A percentile compares a stretch with the other conserved stretches of the same genome.
These are phyloP conservation scores for Pomatostomus ruficeps DNA, from an alignment of 2,113 vertebrate genomes.

Conservation along the genomic window DNA sequence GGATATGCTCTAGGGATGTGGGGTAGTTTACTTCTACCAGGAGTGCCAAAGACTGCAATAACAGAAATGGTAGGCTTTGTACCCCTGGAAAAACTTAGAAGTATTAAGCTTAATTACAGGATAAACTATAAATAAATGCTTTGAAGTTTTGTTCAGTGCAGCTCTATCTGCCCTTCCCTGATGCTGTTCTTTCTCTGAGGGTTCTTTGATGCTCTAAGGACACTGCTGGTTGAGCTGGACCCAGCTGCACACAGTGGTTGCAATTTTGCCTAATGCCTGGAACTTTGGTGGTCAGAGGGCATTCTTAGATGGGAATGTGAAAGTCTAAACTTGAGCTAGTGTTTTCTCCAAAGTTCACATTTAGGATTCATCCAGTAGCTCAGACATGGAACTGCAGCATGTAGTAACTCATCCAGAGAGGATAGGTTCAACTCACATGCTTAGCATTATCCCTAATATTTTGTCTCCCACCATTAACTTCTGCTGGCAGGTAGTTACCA, in stretches of 20 bases:
- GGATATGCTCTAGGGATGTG: neutral
- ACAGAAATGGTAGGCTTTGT: neutral
- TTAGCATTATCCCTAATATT: neutral
- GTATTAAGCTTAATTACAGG: neutral
- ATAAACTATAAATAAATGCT: neutral
- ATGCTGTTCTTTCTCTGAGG: neutral
- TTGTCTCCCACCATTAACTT: neutral
- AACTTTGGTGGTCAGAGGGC: neutral
- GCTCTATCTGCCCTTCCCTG: neutral
- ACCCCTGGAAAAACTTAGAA: neutral
- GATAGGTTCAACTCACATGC: neutral
- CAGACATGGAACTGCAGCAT: neutral
- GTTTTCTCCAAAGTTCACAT: neutral
- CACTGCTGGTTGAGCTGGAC: neutral
- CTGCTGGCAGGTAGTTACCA: neutral
- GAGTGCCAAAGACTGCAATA: neutral
- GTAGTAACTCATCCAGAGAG: neutral
- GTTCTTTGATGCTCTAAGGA: neutral
- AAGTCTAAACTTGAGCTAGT: neutral
- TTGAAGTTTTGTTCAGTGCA: neutral
- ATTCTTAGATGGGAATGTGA: neutral
- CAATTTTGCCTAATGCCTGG: neutral
- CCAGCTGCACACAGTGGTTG: neutral
- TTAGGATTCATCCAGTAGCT: neutral
- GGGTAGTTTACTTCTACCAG: neutral